Percentiles rank a stretch among this genome's conserved stretches.
Conservation (phyloP, 2,888 invertebrate genomes). For the Acanthosoma haemorrhoidale region DNA sequence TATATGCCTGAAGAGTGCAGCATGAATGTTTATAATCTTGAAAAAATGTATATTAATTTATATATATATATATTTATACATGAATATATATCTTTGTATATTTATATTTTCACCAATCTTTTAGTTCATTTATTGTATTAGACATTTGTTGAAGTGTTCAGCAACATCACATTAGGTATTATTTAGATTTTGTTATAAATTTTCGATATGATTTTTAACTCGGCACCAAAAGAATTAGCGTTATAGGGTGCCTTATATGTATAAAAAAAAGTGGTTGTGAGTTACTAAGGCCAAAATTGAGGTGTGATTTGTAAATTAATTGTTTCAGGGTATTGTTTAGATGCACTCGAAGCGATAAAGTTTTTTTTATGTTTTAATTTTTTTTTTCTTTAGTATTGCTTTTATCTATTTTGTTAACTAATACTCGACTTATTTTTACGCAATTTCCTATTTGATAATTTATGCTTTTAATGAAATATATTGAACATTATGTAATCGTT, state of each 20-base stretch:
- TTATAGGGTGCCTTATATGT: constrained; percentile 22
- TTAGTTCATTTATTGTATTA: constrained; percentile 5
- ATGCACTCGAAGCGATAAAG: neutral
- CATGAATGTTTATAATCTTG: neutral
- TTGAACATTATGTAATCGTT: no score
- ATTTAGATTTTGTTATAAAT: neutral
- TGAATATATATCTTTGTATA: constrained; percentile 13
- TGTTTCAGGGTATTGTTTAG: constrained; percentile 17
- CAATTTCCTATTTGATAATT: neutral
- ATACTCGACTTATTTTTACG: neutral
- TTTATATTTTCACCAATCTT: constrained; percentile 10
- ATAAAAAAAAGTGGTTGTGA: constrained; percentile 20
- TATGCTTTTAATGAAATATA: neutral
- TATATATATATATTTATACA: constrained; percentile 5
- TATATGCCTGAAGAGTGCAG: neutral
- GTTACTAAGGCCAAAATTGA: constrained; percentile 14
- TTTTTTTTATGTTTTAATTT: neutral
- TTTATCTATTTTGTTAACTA: constrained; percentile 5
- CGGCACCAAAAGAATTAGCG: constrained; percentile 16
- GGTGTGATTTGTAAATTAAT: neutral
- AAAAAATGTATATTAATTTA: constrained; percentile 15
- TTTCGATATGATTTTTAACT: neutral
- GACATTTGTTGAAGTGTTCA: neutral
- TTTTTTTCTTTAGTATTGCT: neutral
- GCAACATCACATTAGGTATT: constrained; percentile 26